Percentiles rank a stretch among this genome's conserved stretches.
Evolutionary conservation across 2,888 invertebrate species (phyloP).

Genomic region (Aelia acuminata): DNA sequence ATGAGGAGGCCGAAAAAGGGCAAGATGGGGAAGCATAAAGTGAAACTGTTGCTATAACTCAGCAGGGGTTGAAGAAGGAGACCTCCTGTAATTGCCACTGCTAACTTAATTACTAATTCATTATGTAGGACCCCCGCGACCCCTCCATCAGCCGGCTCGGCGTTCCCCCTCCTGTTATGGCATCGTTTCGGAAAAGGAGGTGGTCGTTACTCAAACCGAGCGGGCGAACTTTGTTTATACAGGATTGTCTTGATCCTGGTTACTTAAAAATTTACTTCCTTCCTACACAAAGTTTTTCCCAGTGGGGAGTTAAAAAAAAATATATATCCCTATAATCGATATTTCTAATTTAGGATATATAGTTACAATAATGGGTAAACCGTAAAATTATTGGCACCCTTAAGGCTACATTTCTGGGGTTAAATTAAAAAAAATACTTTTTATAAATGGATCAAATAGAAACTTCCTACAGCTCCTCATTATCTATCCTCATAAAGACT

Average conservation of each 20-base stretch:
- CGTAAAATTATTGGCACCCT: too few species aligned
- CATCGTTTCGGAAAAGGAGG: neutral
- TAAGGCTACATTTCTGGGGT: too few species aligned
- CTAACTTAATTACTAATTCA: constrained; percentile 51
- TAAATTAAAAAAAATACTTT: too few species aligned
- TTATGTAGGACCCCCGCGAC: neutral
- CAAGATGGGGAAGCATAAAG: neutral
- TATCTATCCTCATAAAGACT: too few species aligned
- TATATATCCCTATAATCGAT: too few species aligned
- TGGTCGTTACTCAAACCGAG: neutral
- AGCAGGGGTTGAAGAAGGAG: constrained; percentile 17
- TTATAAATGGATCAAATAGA: too few species aligned
- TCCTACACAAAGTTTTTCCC: too few species aligned
- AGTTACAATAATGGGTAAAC: too few species aligned
- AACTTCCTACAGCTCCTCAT: too few species aligned
- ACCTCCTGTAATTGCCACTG: neutral
- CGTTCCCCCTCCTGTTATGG: neutral
- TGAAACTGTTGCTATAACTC: constrained; percentile 21
- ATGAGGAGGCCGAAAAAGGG: neutral
- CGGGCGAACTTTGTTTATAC: neutral
- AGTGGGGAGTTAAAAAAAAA: too few species aligned
- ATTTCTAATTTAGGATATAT: too few species aligned
- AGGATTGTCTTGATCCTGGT: neutral
- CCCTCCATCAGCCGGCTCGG: neutral
- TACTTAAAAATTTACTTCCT: neutral